Base-by-base conservation (phyloP, 2,113 vertebrate genomes). In the Marmota flaviventris region DNA sequence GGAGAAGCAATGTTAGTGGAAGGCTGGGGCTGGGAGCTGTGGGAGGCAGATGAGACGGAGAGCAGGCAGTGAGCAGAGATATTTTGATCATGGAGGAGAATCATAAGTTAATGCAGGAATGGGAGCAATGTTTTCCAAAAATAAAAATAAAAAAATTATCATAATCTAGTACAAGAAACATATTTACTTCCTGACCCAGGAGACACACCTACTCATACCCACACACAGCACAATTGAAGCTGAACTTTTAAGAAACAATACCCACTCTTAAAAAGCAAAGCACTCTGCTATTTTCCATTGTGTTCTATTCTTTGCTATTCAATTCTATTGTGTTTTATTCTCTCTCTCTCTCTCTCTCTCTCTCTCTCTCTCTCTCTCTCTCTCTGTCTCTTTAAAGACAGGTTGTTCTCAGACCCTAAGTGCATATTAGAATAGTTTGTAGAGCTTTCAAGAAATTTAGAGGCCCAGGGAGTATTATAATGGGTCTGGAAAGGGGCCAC, bases 211-310 rank as follows among this genome's bases (percentile, higher is more conserved):
- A 25, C 73, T 92, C 61, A 45, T 6, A 42, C 56, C 8, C 34
- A 58, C n/a, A 51, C 24, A 27, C 13, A 65, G 61, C 18, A 34
- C 3, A 11, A 63, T 2, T 79, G 65, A 82, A 94, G 53, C 1
- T 27, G 34, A 93, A 78, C 88, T n/a, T 65, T 84, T 37, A 76
- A 91, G 82, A 96, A 85, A 65, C 37, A 76, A 58, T 83, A 32
- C 58, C 85, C 84, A 29, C 12, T 51, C 51, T 85, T 89, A 20
- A 8, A 67, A 32, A 42, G 70, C 51, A 75, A 67, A 81, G 58
- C 4, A 14, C 63, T 76, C 42, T 92, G 84, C 25, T 37, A 5
- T 27, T 78, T 96, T 75, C 91, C 95, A 7, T 78, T 85, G 32
- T 90, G 72, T 45, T 79, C 73, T 91, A 65, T 24, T 56, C 51